Percentiles rank a stretch among this genome's conserved stretches.
Conservation (phyloP, 2,888 invertebrate genomes). For the Mythimna ferrago region DNA sequence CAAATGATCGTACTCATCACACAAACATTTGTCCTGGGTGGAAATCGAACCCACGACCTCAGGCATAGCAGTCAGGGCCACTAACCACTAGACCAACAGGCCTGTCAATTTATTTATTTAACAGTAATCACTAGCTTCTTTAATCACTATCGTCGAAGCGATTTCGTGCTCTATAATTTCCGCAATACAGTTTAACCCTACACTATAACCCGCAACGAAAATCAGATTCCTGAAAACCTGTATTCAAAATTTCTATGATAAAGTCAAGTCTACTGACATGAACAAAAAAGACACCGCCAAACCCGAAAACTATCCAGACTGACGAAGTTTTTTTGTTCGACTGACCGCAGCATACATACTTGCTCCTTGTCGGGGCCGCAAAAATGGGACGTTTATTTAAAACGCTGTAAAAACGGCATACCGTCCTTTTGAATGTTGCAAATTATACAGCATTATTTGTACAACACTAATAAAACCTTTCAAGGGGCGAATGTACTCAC, state of each 20-base stretch:
- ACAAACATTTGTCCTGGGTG: too few species aligned
- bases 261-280: constrained; percentile 19
- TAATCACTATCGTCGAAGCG: neutral
- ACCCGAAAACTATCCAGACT: constrained; percentile 34
- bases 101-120: neutral
- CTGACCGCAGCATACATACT: constrained; percentile 16
- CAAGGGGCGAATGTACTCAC: neutral
- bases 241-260: constrained; percentile 13
- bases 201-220: neutral
- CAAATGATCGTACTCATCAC: too few species aligned
- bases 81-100: too few species aligned
- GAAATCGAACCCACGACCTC: too few species aligned
- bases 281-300: constrained; percentile 25
- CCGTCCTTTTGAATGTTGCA: neutral
- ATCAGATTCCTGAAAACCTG: neutral
- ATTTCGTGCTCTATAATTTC: neutral
- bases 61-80: too few species aligned
- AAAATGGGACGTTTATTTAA: constrained; percentile 1
- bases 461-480: neutral
- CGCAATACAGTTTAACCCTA: neutral
- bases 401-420: neutral
- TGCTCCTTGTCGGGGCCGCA: constrained; percentile 9
- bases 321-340: constrained; percentile 27
- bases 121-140: neutral
- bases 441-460: neutral